phyloP scores from a whole-genome alignment of 1,140 invertebrate genomes.

The Drosophila nannoptera region DNA sequence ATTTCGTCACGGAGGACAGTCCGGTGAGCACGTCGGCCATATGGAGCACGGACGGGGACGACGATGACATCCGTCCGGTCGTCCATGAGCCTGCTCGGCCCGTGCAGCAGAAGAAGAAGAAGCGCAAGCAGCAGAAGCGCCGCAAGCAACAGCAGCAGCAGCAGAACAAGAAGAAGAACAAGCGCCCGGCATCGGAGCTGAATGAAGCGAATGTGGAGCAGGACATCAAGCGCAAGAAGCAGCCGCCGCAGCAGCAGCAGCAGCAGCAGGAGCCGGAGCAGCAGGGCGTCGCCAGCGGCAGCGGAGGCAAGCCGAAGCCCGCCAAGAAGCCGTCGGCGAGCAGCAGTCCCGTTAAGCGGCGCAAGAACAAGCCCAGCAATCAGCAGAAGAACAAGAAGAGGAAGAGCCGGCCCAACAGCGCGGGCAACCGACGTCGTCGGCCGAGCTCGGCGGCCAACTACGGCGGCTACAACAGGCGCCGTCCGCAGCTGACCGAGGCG shows the following conservation, averaged over 20 bases:
- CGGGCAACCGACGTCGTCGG: conserved; percentile 42
- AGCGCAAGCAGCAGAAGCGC: conserved; percentile 32
- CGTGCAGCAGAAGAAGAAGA: conserved; percentile 13
- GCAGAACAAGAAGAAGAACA: no score
- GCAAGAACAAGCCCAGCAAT: conserved; percentile 14
- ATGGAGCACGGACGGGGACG: conserved; percentile 58
- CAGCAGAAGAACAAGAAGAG: conserved; percentile 39
- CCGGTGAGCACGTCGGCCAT: conserved; percentile 47
- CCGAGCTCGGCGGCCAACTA: conserved; percentile 28
- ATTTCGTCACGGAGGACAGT: conserved; percentile 37
- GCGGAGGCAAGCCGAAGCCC: conserved; percentile 8
- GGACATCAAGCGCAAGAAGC: no score
- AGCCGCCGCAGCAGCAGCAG: conserved; percentile 11
- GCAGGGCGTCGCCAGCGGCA: conserved; percentile 24
- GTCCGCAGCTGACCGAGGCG: conserved; percentile 37
- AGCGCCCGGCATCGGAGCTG: no score
- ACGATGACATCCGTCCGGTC: conserved; percentile 44
- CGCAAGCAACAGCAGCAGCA: conserved; percentile 29
- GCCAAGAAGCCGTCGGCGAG: conserved; percentile 11
- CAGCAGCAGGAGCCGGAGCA: conserved; percentile 25
- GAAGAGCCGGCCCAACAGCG: conserved; percentile 28
- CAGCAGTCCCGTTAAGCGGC: conserved; percentile 14
- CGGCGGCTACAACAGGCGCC: conserved; percentile 62
- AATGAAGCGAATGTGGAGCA: no score
- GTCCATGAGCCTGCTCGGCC: conserved; percentile 44